phyloP scores from a whole-genome alignment of 2,888 invertebrate species.

The Myopa tessellatipennis region DNA sequence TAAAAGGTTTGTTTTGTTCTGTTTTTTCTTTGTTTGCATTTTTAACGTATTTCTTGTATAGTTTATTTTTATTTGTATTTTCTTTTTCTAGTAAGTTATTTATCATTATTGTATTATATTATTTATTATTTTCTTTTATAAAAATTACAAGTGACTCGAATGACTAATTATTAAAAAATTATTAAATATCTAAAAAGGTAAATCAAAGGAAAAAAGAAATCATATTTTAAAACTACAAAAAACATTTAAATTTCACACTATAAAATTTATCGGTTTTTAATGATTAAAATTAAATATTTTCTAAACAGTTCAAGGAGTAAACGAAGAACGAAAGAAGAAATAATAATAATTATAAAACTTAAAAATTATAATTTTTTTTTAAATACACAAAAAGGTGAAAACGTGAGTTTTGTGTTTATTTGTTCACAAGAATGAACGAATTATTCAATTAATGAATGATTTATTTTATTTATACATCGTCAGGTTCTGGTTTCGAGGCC shows the following conservation, averaged over 20 bases:
- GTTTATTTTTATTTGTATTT: background rate
- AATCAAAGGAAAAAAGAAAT: slow-evolving; percentile 17
- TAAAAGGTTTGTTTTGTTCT: background rate
- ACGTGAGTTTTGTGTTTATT: background rate
- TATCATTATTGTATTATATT: background rate
- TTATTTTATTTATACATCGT: slow-evolving; percentile 59
- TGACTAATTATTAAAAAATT: slow-evolving; percentile 29
- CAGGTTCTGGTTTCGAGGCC: slow-evolving; percentile 56
- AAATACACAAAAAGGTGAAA: slow-evolving; percentile 17
- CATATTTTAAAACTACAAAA: slow-evolving; percentile 26
- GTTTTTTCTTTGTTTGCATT: background rate
- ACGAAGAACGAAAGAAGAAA: background rate
- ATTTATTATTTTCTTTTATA: slow-evolving; percentile 16
- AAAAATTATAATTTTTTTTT: slow-evolving; percentile 5
- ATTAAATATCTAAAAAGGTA: slow-evolving; percentile 7
- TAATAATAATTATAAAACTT: slow-evolving; percentile 14
- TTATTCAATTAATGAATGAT: background rate
- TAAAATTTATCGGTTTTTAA: slow-evolving; percentile 7
- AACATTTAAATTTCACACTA: slow-evolving; percentile 29
- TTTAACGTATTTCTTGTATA: background rate
- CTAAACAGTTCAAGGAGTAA: background rate
- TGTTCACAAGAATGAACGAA: slow-evolving; percentile 29
- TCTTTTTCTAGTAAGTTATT: background rate
- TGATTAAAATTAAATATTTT: slow-evolving; percentile 21
- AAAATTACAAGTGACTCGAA: slow-evolving; percentile 38